Base-by-base conservation (phyloP, 2,797 vertebrate species). In the Sternarchorhynchus goeldii region DNA sequence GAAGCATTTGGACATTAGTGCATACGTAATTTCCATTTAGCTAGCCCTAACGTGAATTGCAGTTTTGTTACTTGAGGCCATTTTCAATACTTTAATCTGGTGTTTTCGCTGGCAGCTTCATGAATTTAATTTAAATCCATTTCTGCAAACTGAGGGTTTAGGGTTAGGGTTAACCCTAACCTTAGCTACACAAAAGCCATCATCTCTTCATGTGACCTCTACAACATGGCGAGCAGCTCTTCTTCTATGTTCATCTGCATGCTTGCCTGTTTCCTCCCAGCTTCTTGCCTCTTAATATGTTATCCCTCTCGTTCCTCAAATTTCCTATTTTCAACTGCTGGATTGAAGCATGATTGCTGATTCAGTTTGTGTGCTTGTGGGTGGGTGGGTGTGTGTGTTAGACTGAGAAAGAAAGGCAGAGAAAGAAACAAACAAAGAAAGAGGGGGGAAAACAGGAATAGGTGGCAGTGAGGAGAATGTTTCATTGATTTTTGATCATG, bases 401-500 rank as follows among this genome's bases (percentile, higher is more conserved):
- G n/a, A 6, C 1, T 20, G 64, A 66, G 36, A 66, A 4, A 14
- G 45, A 68, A 5, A 53, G 25, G 31, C 12, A 69, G 21, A 31
- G 14, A 53, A 8, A 50, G 4, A 53, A 21, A 29, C 7, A 16
- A n/a, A 16, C 10, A 70, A 2, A 12, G 8, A 58, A 8, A 10
- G 14, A 58, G 55, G 39, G 32, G 34, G n/a, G 29, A 16, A 12
- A 63, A 29, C 14, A 7, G 25, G 56, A 73, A 59, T 5, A 32
- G 39, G 57, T 60, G 57, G 45, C 57, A 73, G 58, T 18, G 36
- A 62, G 57, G 56, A 59, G 71, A 73, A 62, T 45, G 20, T 31
- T 39, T 73, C 58, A 62, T 62, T 57, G 71, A 73, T 73, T 73
- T 73, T 72, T 58, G 69, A 36, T 62, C 62, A 73, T 57, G 31